Evolutionary conservation across 2,797 vertebrate genomes (phyloP), one percentile per base, ranked within the genome.

Genomic region (Eospalax fontanierii): DNA sequence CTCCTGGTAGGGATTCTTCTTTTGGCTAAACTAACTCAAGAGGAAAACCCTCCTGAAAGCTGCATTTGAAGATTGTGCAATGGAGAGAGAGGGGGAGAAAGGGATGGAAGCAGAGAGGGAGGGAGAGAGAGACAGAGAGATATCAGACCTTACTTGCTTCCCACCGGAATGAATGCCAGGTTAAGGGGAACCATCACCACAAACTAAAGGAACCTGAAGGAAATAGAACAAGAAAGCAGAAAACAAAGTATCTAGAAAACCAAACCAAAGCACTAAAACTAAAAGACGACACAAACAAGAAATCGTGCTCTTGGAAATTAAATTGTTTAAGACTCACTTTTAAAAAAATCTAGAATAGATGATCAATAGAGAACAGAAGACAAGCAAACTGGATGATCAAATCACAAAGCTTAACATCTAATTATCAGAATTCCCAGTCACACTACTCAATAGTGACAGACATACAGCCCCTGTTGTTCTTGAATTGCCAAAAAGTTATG

Each of bases 371-470:
- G 33, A 61, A 38, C 6, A 83, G 21, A 66, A 84, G 33, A 50
- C 10, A 87, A 91, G 38, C 71, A 70, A 87, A 63, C 43, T 40
- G 30, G 21, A 30, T 43, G 76, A 83, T 87, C 59, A n/a, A 35
- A 81, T 88, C 73, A 86, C 12, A 65, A 93, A 88, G 38, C 19
- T n/a, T 30, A 66, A 83, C 30, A 91, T 79, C 59, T 66, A 54
- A 90, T 94, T 91, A 78, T 88, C 63, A 88, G 46, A 84, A 63
- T 73, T 86, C 50, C 75, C 6, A 21, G 43, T 19, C 71, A 92
- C 14, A 78, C 21, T 12, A 19, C 71, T 84, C 61, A 90, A 21
- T 70, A 79, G 71, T 70, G 46, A 33, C 80, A 93, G 76, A 75
- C 14, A 57, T 28, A 22, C 2, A 2, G 10, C 19, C 78, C 76